phyloP scores from a whole-genome alignment of 92 coral and sea anemone species.

The Actinernus sp. region DNA sequence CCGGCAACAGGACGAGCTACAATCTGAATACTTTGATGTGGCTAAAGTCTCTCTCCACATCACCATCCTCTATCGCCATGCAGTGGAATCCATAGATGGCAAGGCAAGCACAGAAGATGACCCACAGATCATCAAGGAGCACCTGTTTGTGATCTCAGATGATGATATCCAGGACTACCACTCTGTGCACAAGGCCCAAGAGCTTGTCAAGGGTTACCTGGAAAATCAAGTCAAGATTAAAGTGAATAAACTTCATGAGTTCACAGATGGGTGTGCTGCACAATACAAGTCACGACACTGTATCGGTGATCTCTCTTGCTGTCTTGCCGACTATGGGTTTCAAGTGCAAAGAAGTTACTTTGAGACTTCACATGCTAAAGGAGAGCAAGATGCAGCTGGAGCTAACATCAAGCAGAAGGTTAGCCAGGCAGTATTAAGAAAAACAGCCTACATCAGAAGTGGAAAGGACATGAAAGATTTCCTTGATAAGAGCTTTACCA shows the following conservation, averaged over 20 bases:
- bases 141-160: slow-evolving; percentile 55
- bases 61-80: slow-evolving; percentile 66
- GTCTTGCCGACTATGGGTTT: slow-evolving; percentile 46
- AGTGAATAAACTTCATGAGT: slow-evolving; percentile 45
- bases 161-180: slow-evolving; percentile 45
- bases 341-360: slow-evolving; percentile 9
- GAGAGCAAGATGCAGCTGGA: slow-evolving; percentile 64
- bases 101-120: slow-evolving; percentile 42
- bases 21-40: slow-evolving; percentile 54
- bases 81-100: slow-evolving; percentile 53
- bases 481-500: slow-evolving; percentile 20
- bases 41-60: slow-evolving; percentile 49
- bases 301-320: slow-evolving; percentile 59
- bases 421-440: slow-evolving; percentile 58
- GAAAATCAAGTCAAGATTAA: slow-evolving; percentile 20
- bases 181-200: slow-evolving; percentile 53
- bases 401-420: slow-evolving; percentile 65
- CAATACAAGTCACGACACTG: slow-evolving; percentile 62
- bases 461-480: slow-evolving; percentile 51
- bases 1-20: slow-evolving; percentile 63
- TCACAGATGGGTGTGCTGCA: slow-evolving; percentile 70
- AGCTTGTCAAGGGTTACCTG: slow-evolving; percentile 16
- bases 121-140: slow-evolving; percentile 48
- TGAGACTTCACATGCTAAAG: slow-evolving; percentile 54
- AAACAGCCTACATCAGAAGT: slow-evolving; percentile 39